phyloP scores from a whole-genome alignment of 2,888 invertebrate genomes.

The Agriopis marginaria region DNA sequence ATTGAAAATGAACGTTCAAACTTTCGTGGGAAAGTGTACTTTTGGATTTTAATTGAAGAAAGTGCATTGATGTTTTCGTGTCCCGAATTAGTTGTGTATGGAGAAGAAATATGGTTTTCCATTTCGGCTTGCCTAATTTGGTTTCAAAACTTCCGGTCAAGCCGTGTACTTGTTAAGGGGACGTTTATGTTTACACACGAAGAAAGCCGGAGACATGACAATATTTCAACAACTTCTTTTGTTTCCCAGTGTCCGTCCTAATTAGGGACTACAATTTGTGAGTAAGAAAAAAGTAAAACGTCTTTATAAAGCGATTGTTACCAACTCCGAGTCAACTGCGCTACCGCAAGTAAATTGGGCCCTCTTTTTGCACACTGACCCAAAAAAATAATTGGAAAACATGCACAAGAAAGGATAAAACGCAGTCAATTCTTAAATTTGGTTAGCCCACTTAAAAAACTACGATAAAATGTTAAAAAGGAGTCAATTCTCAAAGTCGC shows the following conservation, averaged over 20 bases:
- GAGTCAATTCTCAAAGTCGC: constrained; percentile 36
- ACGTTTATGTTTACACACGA: constrained; percentile 37
- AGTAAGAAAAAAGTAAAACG: constrained; percentile 21
- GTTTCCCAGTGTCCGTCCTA: constrained; percentile 13
- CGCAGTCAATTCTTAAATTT: constrained; percentile 16
- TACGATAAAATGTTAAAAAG: constrained; percentile 25
- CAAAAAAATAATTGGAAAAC: constrained; percentile 34
- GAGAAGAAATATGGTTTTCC: constrained; percentile 35
- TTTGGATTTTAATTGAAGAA: constrained; percentile 45
- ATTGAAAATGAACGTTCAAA: constrained; percentile 29
- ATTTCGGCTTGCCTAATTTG: constrained; percentile 30
- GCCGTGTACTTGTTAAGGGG: constrained; percentile 11
- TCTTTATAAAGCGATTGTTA: constrained; percentile 17
- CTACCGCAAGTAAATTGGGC: constrained; percentile 17
- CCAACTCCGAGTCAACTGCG: neutral
- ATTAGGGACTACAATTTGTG: constrained; percentile 23
- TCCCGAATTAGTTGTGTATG: constrained; percentile 38
- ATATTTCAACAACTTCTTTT: constrained; percentile 20
- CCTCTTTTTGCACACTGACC: constrained; percentile 15
- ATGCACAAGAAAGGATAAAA: constrained; percentile 19
- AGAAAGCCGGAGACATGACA: constrained; percentile 13
- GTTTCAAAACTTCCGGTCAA: constrained; percentile 42
- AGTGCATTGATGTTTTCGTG: constrained; percentile 42
- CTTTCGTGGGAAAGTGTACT: constrained; percentile 46
- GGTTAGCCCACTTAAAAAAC: constrained; percentile 19